Base-by-base conservation (phyloP, 2,113 vertebrate genomes). In the Hydrolagus affinis region DNA sequence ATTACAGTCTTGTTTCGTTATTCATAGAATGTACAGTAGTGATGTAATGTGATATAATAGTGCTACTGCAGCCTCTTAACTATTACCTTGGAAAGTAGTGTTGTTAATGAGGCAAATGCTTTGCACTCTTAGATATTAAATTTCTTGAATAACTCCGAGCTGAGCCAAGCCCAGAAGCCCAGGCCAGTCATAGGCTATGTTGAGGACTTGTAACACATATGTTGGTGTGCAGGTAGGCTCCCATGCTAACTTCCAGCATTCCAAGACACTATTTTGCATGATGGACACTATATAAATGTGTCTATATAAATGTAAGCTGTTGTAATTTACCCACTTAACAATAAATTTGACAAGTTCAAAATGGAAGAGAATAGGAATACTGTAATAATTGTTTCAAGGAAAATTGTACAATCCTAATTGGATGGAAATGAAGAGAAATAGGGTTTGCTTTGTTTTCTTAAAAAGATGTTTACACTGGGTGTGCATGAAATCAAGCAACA, bases 281-380 rank as follows among this genome's bases (percentile, higher is more conserved):
- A 44, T 44, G 44, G 44, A 44, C 44, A 44, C 44, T 44, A 44
- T 44, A 44, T 44, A 44, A 44, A 44, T 44, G 44, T 44, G n/a
- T n/a, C 44, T 44, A 44, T 44, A 44, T 44, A 44, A 44, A 44
- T 44, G 44, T 44, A 44, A 44, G 44, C 6, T 44, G 44, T 44
- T 44, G 44, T 44, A 44, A 44, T 59, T 78, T 78, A 60, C 7
- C 23, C 44, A 78, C n/a, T 25, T 78, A 4, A 78, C 60, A 23
- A 62, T 62, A 80, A 62, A 80, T 60, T 80, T 80, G 56, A 80
- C 59, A 80, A 80, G 59, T 44, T 44, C 44, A 44, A 11, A 25
- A 6, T n/a, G 59, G 21, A 23, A 59, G 2, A 78, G 60, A 15
- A 44, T 25, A 59, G 11, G 4, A 11, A 78, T 57, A 77, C 23